Percentiles rank a stretch among this genome's conserved stretches.
These are phyloP conservation scores for Araneus ventricosus DNA, from an alignment of 1,140 invertebrate genomes.

Conservation along the genomic window DNA sequence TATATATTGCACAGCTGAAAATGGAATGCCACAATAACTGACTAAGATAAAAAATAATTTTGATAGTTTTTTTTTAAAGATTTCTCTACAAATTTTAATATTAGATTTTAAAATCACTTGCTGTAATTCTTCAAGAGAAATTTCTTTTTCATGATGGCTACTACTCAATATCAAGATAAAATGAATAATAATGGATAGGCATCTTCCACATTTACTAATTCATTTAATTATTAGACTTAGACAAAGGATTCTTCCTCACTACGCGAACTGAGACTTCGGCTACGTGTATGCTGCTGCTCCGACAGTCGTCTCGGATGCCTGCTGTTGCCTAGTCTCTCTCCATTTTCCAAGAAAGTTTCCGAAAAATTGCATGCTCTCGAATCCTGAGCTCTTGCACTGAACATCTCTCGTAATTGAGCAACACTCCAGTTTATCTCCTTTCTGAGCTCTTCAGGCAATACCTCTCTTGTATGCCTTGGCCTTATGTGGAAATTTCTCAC, in stretches of 20 bases:
- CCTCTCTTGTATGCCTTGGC: conserved; percentile 47
- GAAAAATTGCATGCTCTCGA: not conserved
- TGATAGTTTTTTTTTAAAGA: too few relatives aligned
- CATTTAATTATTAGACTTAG: conserved; percentile 57
- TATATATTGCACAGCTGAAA: not conserved
- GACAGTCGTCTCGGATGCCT: not conserved
- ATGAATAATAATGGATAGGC: not conserved
- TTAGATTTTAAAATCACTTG: not conserved
- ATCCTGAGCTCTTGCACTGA: conserved; percentile 74
- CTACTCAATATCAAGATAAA: not conserved
- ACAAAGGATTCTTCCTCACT: conserved; percentile 74
- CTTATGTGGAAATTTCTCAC: conserved; percentile 69
- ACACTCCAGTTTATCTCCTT: conserved; percentile 81
- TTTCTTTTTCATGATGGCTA: not conserved
- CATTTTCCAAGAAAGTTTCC: conserved; percentile 30
- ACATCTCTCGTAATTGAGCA: conserved; percentile 79
- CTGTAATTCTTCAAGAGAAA: not conserved
- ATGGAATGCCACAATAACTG: not conserved
- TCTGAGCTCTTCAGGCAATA: conserved; percentile 76
- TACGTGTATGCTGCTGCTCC: conserved; percentile 56
- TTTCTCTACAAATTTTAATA: too few relatives aligned
- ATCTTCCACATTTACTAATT: conserved; percentile 57
- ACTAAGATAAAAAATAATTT: too few relatives aligned
- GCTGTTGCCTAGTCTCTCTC: conserved; percentile 13
- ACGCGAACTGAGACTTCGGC: conserved; percentile 64